These are phyloP conservation scores for Cantharis nigra DNA, from an alignment of 2,888 invertebrate genomes.

Conservation along the genomic window DNA sequence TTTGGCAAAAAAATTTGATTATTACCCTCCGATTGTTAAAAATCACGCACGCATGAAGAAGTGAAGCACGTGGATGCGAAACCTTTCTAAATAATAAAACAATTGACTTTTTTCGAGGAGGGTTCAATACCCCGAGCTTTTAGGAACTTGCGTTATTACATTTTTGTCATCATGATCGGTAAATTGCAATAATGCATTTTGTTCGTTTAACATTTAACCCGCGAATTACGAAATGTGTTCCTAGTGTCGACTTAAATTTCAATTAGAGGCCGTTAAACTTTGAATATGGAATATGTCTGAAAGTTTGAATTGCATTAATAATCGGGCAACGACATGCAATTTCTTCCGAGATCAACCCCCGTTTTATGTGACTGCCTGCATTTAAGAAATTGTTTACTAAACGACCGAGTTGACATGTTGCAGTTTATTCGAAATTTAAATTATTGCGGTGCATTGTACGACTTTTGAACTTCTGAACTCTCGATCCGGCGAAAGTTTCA, in stretches of 20 bases:
- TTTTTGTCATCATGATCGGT: not conserved
- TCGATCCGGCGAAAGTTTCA: slow-evolving; percentile 24
- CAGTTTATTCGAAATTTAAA: slow-evolving; percentile 35
- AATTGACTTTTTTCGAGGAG: slow-evolving; percentile 42
- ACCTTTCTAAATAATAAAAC: slow-evolving; percentile 46
- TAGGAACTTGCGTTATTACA: not conserved
- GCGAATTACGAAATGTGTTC: slow-evolving; percentile 26
- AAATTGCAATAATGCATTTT: not conserved
- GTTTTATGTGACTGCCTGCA: not conserved
- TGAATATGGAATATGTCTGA: not conserved
- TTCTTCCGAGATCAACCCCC: slow-evolving; percentile 3
- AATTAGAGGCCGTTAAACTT: slow-evolving; percentile 19
- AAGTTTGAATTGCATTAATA: not conserved
- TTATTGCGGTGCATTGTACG: slow-evolving; percentile 33
- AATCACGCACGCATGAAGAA: slow-evolving; percentile 1
- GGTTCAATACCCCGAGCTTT: slow-evolving; percentile 41
- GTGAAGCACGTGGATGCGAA: slow-evolving; percentile 23
- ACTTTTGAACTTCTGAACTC: slow-evolving; percentile 29
- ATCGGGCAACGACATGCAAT: slow-evolving; percentile 2
- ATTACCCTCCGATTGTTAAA: not conserved
- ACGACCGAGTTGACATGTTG: slow-evolving; percentile 27
- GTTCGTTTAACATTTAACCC: slow-evolving; percentile 39
- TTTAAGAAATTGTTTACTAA: slow-evolving; percentile 32
- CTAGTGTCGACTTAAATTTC: slow-evolving; percentile 23
- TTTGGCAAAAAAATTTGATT: not conserved